Percentiles rank a stretch among this genome's conserved stretches.
These are phyloP conservation scores for Phrynocephalus forsythii DNA, from an alignment of 2,797 vertebrate genomes.

Conservation along the genomic window DNA sequence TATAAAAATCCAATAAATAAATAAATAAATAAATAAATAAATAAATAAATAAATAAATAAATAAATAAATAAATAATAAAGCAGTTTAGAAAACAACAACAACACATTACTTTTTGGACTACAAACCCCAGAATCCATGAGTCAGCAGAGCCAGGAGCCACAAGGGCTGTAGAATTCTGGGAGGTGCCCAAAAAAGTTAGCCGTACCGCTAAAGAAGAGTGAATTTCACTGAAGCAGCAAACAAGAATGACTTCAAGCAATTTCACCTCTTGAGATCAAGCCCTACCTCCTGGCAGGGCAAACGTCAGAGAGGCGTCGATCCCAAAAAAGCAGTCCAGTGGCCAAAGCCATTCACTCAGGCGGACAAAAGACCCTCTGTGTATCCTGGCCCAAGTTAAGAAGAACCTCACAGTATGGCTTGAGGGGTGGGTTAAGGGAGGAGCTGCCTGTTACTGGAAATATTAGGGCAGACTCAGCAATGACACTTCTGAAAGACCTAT, in stretches of 20 bases:
- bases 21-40: too few relatives aligned
- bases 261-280: not conserved
- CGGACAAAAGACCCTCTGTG: constrained; percentile 28
- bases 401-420: constrained; percentile 10
- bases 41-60: too few relatives aligned
- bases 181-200: not conserved
- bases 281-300: not conserved
- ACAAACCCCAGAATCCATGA: too few relatives aligned
- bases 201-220: not conserved
- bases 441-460: constrained; percentile 8
- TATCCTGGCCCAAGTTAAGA: not conserved
- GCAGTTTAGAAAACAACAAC: too few relatives aligned
- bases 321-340: not conserved
- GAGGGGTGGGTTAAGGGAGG: constrained; percentile 5
- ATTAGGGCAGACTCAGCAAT: not conserved
- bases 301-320: not conserved
- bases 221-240: not conserved
- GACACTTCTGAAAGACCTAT: not conserved
- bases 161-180: too few relatives aligned
- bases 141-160: too few relatives aligned
- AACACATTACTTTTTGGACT: too few relatives aligned
- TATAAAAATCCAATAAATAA: too few relatives aligned
- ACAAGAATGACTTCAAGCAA: not conserved
- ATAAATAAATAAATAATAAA: too few relatives aligned
- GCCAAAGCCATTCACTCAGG: not conserved